Conservation (phyloP, 2,113 vertebrate species). For the Platycercus adscitus region DNA sequence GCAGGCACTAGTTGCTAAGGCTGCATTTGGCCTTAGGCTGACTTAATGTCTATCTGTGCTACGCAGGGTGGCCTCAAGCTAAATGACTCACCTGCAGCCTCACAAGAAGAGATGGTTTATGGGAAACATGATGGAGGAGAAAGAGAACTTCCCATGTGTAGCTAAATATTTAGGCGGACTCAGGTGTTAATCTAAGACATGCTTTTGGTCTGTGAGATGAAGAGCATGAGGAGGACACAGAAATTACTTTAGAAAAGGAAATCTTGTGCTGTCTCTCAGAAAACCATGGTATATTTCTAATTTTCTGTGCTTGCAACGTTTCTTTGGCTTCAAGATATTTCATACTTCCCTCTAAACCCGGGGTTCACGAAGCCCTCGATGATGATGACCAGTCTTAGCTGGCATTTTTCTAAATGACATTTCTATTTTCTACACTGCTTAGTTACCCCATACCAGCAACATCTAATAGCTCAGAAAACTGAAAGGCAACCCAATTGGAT, state of each 20-base stretch:
- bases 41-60: neutral
- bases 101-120: neutral
- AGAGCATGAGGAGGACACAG: neutral
- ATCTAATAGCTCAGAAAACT: neutral
- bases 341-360: neutral
- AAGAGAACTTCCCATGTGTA: neutral
- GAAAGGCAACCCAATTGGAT: neutral
- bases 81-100: neutral
- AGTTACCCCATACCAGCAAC: neutral
- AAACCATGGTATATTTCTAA: neutral
- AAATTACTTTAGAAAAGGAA: neutral
- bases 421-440: neutral
- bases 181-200: neutral
- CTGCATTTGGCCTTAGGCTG: neutral
- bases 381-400: neutral
- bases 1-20: neutral
- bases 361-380: neutral
- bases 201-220: neutral
- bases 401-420: slow-evolving; percentile 21
- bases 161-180: neutral
- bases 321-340: neutral
- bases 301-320: neutral
- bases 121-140: accelerated
- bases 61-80: neutral
- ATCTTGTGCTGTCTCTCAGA: neutral